phyloP scores from a whole-genome alignment of 2,113 vertebrate genomes.

The Phylloscopus trochilus region DNA sequence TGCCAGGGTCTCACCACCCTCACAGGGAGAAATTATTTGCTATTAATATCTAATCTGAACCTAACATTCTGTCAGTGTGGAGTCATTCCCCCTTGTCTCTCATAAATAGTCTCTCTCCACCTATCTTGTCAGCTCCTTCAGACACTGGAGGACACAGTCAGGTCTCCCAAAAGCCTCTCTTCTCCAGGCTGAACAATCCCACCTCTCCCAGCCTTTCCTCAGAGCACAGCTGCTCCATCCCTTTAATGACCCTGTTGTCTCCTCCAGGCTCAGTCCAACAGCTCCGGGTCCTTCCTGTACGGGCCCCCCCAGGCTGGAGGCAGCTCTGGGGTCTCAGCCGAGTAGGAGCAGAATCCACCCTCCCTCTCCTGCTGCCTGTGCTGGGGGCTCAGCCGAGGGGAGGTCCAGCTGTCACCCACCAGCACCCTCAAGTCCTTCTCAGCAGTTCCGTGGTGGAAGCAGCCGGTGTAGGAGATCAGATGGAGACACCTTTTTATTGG shows the following conservation, averaged over 20 bases:
- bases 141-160: background rate
- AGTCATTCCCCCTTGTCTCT: background rate
- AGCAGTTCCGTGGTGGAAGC: background rate
- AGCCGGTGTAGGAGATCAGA: background rate
- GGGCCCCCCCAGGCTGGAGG: background rate
- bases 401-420: background rate
- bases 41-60: background rate
- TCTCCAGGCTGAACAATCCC: background rate
- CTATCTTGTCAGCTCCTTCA: background rate
- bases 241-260: background rate
- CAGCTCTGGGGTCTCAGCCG: background rate
- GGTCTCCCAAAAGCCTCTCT: background rate
- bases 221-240: background rate
- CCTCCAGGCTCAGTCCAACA: background rate
- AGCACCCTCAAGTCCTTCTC: background rate
- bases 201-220: background rate
- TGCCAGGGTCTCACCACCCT: background rate
- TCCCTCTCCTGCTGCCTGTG: background rate
- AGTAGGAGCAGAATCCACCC: background rate
- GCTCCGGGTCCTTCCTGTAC: background rate
- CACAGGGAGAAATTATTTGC: background rate
- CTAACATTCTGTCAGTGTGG: background rate
- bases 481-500: background rate
- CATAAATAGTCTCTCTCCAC: background rate
- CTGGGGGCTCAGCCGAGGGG: background rate